Evolutionary conservation across 1,140 invertebrate genomes (phyloP).

Genomic region (Tribolium madens): DNA sequence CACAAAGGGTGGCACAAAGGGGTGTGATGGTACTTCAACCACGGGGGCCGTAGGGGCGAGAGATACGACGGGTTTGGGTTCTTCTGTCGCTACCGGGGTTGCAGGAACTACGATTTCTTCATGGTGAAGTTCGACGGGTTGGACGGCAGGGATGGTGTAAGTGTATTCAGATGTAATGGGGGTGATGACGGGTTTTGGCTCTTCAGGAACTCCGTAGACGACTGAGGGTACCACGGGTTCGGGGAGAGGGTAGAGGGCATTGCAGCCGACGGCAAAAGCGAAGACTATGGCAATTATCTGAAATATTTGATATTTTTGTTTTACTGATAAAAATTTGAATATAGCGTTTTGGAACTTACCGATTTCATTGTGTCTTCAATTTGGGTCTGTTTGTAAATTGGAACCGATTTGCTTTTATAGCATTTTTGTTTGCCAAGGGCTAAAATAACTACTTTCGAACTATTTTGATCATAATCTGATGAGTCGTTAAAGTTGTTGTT

Average conservation of each 20-base stretch:
- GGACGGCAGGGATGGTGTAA: neutral
- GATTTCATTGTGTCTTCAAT: slow-evolving; percentile 13
- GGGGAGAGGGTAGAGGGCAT: neutral
- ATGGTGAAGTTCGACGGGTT: neutral
- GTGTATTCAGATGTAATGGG: neutral
- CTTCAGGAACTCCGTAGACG: slow-evolving; percentile 15
- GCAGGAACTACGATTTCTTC: neutral
- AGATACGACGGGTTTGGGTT: too few species aligned
- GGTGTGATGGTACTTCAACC: too few species aligned
- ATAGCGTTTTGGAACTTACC: slow-evolving; percentile 7
- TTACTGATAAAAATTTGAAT: neutral
- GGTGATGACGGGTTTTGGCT: neutral
- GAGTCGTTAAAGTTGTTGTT: neutral
- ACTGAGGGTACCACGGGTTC: neutral
- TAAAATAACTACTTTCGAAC: neutral
- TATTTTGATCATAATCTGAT: slow-evolving; percentile 8
- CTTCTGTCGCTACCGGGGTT: neutral
- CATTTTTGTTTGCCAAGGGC: neutral
- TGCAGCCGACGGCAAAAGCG: neutral
- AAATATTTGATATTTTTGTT: neutral
- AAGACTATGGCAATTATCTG: neutral
- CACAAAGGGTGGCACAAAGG: too few species aligned
- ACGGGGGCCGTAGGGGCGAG: neutral
- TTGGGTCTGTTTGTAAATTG: neutral
- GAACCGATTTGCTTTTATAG: slow-evolving; percentile 28